Conservation (phyloP, 2,797 vertebrate genomes). For the Xyrichtys novacula region DNA sequence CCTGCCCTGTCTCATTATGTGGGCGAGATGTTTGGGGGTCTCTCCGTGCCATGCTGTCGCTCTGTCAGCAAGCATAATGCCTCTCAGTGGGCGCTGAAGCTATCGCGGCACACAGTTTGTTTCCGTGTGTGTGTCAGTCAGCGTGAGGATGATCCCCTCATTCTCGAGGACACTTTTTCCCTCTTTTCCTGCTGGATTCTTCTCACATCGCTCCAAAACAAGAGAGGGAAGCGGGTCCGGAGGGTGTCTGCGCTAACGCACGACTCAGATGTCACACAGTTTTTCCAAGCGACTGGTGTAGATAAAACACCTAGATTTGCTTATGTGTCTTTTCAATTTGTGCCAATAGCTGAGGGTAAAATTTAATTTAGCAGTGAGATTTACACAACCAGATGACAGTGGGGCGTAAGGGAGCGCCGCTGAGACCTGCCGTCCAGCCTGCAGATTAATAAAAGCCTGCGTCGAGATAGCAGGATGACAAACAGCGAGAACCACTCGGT, state of each 20-base stretch:
- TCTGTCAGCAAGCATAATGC: conserved; percentile 79
- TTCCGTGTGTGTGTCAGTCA: conserved; percentile 59
- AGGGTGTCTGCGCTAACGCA: conserved; percentile 65
- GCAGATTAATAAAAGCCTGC: conserved; percentile 76
- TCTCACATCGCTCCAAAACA: conserved; percentile 62
- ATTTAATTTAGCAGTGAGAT: conserved; percentile 80
- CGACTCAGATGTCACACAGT: conserved; percentile 76
- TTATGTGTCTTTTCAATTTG: conserved; percentile 71
- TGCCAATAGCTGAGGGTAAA: conserved; percentile 66
- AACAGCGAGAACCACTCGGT: conserved; percentile 65
- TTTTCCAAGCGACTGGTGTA: conserved; percentile 57
- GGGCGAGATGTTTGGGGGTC: conserved; percentile 81
- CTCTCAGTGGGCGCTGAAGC: conserved; percentile 74
- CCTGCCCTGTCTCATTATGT: conserved; percentile 83
- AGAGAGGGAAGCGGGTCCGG: conserved; percentile 48
- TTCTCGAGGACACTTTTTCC: conserved; percentile 43
- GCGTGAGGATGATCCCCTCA: conserved; percentile 39
- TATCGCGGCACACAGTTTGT: conserved; percentile 64
- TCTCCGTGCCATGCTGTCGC: conserved; percentile 71
- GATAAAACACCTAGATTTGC: conserved; percentile 66
- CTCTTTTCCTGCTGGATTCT: conserved; percentile 61
- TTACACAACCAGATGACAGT: conserved; percentile 74
- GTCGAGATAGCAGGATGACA: conserved; percentile 73
- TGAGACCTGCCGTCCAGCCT: conserved; percentile 60
- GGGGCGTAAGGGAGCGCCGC: conserved; percentile 60